Conservation (phyloP, 2,113 vertebrate genomes). For the Xyliphius kryptos region DNA sequence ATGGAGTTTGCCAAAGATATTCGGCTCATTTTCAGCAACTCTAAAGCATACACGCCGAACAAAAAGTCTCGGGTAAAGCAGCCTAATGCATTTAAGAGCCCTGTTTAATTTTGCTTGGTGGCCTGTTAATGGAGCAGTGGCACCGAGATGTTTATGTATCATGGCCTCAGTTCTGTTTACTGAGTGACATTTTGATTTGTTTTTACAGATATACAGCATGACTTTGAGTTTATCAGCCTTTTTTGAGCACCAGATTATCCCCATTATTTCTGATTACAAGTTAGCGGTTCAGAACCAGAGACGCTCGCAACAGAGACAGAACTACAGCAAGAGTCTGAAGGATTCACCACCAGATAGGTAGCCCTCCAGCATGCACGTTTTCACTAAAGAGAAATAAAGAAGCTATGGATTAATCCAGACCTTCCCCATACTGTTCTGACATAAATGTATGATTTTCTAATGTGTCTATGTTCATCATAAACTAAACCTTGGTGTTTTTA, state of each 20-base stretch:
- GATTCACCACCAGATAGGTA: slow-evolving; percentile 73
- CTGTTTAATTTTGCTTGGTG: too few species aligned
- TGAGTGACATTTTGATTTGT: slow-evolving; percentile 2
- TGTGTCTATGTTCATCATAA: slow-evolving; percentile 29
- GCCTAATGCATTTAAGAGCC: too few species aligned
- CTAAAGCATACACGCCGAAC: slow-evolving; percentile 95
- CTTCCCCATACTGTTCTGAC: too few species aligned
- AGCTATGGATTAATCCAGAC: too few species aligned
- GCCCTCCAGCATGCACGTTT: slow-evolving; percentile 53
- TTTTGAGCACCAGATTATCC: slow-evolving; percentile 88
- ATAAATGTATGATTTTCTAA: slow-evolving; percentile 29
- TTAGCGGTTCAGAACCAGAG: slow-evolving; percentile 81
- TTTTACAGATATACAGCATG: slow-evolving; percentile 87
- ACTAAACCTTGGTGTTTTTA: slow-evolving; percentile 6
- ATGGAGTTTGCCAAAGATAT: slow-evolving; percentile 94
- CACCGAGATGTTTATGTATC: too few species aligned
- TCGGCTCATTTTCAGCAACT: slow-evolving; percentile 94
- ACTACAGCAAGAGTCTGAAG: slow-evolving; percentile 76
- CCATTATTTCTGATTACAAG: slow-evolving; percentile 88
- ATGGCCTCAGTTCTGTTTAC: too few species aligned
- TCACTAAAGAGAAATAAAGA: too few species aligned
- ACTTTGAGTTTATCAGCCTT: slow-evolving; percentile 90
- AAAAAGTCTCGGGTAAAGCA: slow-evolving; percentile 90
- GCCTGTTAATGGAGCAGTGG: too few species aligned
- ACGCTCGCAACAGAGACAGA: slow-evolving; percentile 68